Evolutionary conservation across 23 tunicate genomes (phyloP), one percentile per base, ranked within the genome.

Genomic region (Clavelina lepadiformis): DNA sequence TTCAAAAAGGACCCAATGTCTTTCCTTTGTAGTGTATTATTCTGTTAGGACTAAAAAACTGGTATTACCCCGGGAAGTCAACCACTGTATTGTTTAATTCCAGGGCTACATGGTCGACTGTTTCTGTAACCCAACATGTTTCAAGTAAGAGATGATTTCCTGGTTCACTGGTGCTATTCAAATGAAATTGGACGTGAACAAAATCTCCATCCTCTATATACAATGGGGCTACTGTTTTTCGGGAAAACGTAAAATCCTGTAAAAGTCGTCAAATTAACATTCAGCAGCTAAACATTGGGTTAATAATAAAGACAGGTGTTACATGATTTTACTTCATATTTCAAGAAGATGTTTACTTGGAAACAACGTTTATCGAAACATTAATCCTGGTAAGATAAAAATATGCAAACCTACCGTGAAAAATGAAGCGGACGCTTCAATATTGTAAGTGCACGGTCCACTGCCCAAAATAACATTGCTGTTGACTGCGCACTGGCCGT

Each of bases 101-200:
- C 21, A 34, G 33, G 3, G 24, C 27, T 2, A 58, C 31, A 58
- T 44, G 57, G 33, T 73, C 58, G 3, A 5, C 21, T 3, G 33
- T 30, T 45, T 13, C 60, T 2, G 78, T 73, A 20, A 58, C 78
- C 78, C 78, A 73, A 35, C 78, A 73, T 1, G 67, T 45, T 73
- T 73, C 78, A 3, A 73, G 35, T 26, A 73, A 31, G 5, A 73
- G 58, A 31, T 59, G 52, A 4, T 37, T 29, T 13, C 51, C 47
- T 28, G 38, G 36, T 2, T 25, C 21, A 31, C 68, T 60, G 5
- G 78, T 45, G 51, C 46, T 45, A 24, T 33, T 23, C 41, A 73
- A 21, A 27, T 59, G 35, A 41, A 59, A 57, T 1, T 58, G 50
- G 45, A 73, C 21, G 38, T 58, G 46, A 3, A 73, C 32, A 25